A percentile compares a stretch with the other conserved stretches of the same genome.
Evolutionary conservation across 2,888 invertebrate genomes (phyloP).

Genomic region (Rhabditoides inermis): DNA sequence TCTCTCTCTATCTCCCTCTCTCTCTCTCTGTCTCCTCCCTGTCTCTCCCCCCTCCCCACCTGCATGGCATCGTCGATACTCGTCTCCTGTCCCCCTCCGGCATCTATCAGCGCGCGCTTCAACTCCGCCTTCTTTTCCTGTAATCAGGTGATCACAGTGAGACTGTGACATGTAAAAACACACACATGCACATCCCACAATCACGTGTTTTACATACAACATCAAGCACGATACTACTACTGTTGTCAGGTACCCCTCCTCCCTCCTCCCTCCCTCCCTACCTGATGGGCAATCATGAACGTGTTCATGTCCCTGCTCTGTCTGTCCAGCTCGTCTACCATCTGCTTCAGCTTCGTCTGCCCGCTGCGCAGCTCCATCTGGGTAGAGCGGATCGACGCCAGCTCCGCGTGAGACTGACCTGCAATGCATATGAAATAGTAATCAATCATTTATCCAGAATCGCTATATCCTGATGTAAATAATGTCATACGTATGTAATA

Average conservation of each 20-base stretch:
- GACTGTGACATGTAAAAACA: too few species aligned
- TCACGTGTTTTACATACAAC: not conserved
- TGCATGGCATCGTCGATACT: slow-evolving; percentile 83
- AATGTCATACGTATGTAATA: too few species aligned
- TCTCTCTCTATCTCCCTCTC: too few species aligned
- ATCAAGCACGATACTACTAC: not conserved
- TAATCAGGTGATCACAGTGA: too few species aligned
- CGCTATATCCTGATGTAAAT: too few species aligned
- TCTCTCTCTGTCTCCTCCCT: too few species aligned
- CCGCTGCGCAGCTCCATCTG: slow-evolving; percentile 70
- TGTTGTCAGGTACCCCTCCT: too few species aligned
- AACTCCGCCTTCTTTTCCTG: slow-evolving; percentile 79
- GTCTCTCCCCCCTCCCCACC: too few species aligned
- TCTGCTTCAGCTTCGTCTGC: slow-evolving; percentile 35
- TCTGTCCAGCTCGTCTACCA: slow-evolving; percentile 37
- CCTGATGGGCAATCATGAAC: slow-evolving; percentile 6
- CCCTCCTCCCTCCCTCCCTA: too few species aligned
- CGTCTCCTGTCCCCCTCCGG: slow-evolving; percentile 63
- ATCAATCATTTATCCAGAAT: too few species aligned
- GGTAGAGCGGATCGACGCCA: slow-evolving; percentile 77
- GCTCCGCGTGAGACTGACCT: slow-evolving; percentile 64
- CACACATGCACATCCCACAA: too few species aligned
- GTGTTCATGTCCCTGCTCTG: slow-evolving; percentile 33
- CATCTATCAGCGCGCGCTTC: slow-evolving; percentile 66
- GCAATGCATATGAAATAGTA: slow-evolving; percentile 11